Evolutionary conservation across 2,113 vertebrate genomes (phyloP), one percentile per base, ranked within the genome.

Genomic region (Jaculus jaculus): DNA sequence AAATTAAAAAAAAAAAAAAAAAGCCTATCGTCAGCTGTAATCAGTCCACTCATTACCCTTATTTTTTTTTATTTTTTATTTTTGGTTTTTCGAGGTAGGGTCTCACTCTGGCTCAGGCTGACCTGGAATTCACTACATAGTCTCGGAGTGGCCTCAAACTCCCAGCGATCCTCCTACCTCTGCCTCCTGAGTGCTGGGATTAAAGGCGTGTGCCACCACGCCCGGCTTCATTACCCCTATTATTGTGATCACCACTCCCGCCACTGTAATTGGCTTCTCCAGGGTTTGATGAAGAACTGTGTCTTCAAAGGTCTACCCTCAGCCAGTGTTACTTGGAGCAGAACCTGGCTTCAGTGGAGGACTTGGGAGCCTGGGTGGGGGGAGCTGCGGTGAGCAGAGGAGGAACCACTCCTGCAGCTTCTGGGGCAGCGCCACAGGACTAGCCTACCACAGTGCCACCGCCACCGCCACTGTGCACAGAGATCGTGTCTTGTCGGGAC

Each of bases 171-270:
- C n/a, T n/a, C n/a, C n/a, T n/a, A n/a, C n/a, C n/a, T n/a, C n/a
- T n/a, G n/a, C n/a, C n/a, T n/a, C n/a, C n/a, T n/a, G n/a, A n/a
- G n/a, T n/a, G n/a, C n/a, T n/a, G n/a, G n/a, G n/a, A n/a, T n/a
- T n/a, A n/a, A n/a, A n/a, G n/a, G n/a, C n/a, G n/a, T n/a, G n/a
- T n/a, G n/a, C n/a, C n/a, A n/a, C n/a, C n/a, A n/a, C n/a, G n/a
- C n/a, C n/a, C n/a, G n/a, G n/a, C n/a, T n/a, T 87, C 96, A 91
- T 96, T 94, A 96, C 87, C 81, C 92, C 95, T 81, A 96, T 96
- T 93, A 95, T 5, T 61, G 84, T 93, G 93, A 95, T 95, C 80
- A 93, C 75, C 4, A 47, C 68, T 80, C 92, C 8, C n/a, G 54
- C 92, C 77, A 13, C 81, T 87, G 89, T 94, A 95, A 96, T 93